Evolutionary conservation across 2,113 vertebrate species (phyloP).

Genomic region (Microtus oregoni): DNA sequence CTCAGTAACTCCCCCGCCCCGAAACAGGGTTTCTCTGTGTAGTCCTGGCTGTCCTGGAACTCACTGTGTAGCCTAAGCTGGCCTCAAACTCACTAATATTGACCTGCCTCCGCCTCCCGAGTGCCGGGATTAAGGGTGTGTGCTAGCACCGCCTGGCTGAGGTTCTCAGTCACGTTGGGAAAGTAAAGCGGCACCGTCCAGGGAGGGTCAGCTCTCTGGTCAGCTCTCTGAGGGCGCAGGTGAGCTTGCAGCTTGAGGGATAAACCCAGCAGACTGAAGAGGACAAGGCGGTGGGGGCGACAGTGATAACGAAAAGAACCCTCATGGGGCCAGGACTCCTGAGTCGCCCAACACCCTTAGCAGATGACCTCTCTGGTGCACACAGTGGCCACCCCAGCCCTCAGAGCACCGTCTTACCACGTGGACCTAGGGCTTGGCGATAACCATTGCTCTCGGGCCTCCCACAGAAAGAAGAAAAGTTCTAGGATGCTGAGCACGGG

Average conservation of each 20-base stretch:
- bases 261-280: too few species aligned
- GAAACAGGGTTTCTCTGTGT: background rate
- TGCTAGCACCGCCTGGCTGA: background rate
- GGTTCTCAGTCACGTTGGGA: background rate
- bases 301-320: fast-evolving
- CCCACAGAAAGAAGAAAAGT: background rate
- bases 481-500: background rate
- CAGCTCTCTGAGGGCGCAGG: background rate
- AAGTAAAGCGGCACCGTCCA: background rate
- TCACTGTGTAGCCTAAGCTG: background rate
- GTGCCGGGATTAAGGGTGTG: background rate
- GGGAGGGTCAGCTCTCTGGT: too few species aligned
- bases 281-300: background rate
- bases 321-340: background rate
- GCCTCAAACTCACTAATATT: background rate
- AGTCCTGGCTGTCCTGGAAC: background rate
- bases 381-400: background rate
- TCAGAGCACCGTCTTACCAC: background rate
- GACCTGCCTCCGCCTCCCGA: background rate
- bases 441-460: background rate
- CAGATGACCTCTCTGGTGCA: background rate
- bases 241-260: background rate
- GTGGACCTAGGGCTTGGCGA: background rate
- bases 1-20: background rate
- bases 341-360: too few species aligned